Conservation (phyloP, 2,888 invertebrate genomes). For the Rhodophaea formosa region DNA sequence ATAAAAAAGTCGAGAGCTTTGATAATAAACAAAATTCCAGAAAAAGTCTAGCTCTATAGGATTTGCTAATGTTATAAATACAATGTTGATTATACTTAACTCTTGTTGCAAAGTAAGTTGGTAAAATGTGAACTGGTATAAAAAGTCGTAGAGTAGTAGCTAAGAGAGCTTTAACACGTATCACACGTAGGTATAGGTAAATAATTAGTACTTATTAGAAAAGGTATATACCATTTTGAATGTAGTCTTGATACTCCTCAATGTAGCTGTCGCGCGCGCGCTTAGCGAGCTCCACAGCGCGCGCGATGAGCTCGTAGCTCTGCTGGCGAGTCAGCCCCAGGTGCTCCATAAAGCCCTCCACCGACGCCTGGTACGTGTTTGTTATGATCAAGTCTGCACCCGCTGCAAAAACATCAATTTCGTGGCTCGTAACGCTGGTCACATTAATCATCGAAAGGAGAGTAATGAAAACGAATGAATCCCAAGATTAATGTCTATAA, state of each 20-base stretch:
- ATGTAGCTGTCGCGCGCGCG: conserved; percentile 84
- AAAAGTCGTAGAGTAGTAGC: too few species aligned
- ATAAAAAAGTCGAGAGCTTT: too few species aligned
- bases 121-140: too few species aligned
- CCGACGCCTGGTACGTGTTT: conserved; percentile 93
- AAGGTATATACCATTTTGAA: conserved; percentile 49
- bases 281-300: conserved; percentile 87
- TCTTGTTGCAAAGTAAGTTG: too few species aligned
- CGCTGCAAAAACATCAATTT: conserved; percentile 76
- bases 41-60: too few species aligned
- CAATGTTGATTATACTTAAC: too few species aligned
- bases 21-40: too few species aligned
- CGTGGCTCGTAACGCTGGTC: conserved; percentile 29
- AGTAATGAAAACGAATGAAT: conserved; percentile 56
- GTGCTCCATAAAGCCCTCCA: conserved; percentile 88
- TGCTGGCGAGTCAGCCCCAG: conserved; percentile 85
- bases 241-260: conserved; percentile 75
- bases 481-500: conserved; percentile 52
- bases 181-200: too few species aligned
- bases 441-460: conserved; percentile 48
- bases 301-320: conserved; percentile 86
- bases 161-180: too few species aligned
- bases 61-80: too few species aligned
- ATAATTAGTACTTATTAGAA: too few species aligned
- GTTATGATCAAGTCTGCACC: conserved; percentile 94